Conservation (phyloP, 2,888 invertebrate genomes). For the Octodonta nipae region DNA sequence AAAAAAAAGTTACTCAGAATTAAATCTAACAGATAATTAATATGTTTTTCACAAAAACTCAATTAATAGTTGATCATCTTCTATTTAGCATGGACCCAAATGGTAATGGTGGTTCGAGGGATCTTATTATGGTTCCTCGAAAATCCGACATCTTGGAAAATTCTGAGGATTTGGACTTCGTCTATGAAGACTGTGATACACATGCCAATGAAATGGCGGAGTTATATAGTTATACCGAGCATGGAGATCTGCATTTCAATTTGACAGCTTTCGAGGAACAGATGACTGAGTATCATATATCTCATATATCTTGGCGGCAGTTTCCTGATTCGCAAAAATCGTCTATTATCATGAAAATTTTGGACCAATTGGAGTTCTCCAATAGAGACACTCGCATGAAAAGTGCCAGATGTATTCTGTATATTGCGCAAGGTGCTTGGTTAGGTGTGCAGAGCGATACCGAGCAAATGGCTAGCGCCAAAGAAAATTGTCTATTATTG, state of each 20-base stretch:
- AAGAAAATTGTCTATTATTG: slow-evolving; percentile 72
- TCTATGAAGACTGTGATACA: slow-evolving; percentile 81
- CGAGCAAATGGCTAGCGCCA: slow-evolving; percentile 74
- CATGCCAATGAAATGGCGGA: slow-evolving; percentile 88
- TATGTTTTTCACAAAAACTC: no score
- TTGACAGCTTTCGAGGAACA: slow-evolving; percentile 84
- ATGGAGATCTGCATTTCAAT: slow-evolving; percentile 81
- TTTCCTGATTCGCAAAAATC: slow-evolving; percentile 53
- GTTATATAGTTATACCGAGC: slow-evolving; percentile 96
- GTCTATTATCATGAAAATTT: slow-evolving; percentile 68
- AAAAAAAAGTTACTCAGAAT: no score
- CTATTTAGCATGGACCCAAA: slow-evolving; percentile 37
- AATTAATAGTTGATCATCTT: no score
- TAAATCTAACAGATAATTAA: no score
- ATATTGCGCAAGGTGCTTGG: slow-evolving; percentile 89
- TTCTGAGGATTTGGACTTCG: slow-evolving; percentile 76
- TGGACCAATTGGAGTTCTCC: slow-evolving; percentile 84
- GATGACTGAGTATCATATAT: slow-evolving; percentile 71
- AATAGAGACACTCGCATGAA: slow-evolving; percentile 72
- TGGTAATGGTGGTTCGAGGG: slow-evolving; percentile 35
- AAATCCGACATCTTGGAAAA: slow-evolving; percentile 36
- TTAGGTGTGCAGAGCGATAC: slow-evolving; percentile 84
- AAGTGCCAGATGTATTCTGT: slow-evolving; percentile 84
- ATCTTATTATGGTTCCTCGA: neutral
- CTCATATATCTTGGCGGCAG: slow-evolving; percentile 74